phyloP scores from a whole-genome alignment of 2,888 invertebrate species.

The Homarus gammarus region DNA sequence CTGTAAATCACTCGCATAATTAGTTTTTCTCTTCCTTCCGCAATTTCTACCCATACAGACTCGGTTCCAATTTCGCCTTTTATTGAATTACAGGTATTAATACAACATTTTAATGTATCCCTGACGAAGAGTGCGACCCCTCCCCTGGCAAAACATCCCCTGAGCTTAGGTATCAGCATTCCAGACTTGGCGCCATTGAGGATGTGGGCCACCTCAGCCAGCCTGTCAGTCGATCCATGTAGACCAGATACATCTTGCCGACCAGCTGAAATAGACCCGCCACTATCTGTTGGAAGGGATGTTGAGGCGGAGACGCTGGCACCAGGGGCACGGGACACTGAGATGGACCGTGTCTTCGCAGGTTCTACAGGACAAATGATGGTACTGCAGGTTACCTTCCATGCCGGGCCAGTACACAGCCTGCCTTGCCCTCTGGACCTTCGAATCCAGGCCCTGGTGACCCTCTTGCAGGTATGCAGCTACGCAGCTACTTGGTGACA shows the following conservation, averaged over 20 bases:
- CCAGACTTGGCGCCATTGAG: neutral
- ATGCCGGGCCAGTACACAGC: slow-evolving; percentile 30
- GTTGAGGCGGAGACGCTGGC: neutral
- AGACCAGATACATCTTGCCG: no score
- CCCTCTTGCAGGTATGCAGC: slow-evolving; percentile 11
- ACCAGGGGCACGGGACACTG: neutral
- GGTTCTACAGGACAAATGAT: neutral
- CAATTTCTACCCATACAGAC: no score
- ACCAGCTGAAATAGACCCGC: slow-evolving; percentile 25
- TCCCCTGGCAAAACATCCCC: neutral
- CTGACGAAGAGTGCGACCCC: no score
- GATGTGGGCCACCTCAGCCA: slow-evolving; percentile 18
- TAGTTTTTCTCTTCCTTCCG: no score
- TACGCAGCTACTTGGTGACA: neutral
- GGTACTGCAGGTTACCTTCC: slow-evolving; percentile 47
- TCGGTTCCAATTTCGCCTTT: no score
- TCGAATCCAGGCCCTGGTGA: slow-evolving; percentile 19
- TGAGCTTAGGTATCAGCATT: neutral
- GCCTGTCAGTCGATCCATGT: neutral
- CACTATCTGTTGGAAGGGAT: slow-evolving; percentile 27
- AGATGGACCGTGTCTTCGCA: slow-evolving; percentile 11
- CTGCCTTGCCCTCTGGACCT: slow-evolving; percentile 2
- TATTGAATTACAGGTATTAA: no score
- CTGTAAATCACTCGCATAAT: no score
- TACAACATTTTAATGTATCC: no score